These are phyloP conservation scores for Atta texana DNA, from an alignment of 1,140 invertebrate genomes.

Conservation along the genomic window DNA sequence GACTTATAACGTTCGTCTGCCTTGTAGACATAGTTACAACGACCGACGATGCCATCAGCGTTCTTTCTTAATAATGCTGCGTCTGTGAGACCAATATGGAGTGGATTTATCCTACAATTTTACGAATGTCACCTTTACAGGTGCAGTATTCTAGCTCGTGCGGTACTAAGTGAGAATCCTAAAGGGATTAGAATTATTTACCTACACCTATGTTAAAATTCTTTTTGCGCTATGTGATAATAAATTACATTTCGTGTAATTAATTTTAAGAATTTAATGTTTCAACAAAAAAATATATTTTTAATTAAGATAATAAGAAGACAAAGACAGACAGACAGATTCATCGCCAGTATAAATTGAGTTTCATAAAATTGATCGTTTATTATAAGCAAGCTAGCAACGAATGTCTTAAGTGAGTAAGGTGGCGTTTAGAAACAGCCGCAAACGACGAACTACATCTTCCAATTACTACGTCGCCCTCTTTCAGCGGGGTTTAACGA, in stretches of 20 bases:
- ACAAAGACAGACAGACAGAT: background rate
- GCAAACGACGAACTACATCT: slow-evolving; percentile 39
- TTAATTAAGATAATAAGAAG: background rate
- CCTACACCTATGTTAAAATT: background rate
- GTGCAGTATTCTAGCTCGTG: slow-evolving; percentile 15
- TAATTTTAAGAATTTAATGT: background rate
- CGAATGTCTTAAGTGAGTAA: slow-evolving; percentile 21
- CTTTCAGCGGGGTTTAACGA: slow-evolving; percentile 64
- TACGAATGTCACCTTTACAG: slow-evolving; percentile 45
- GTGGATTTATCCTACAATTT: slow-evolving; percentile 34
- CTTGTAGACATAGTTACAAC: slow-evolving; percentile 15
- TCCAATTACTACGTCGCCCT: slow-evolving; percentile 63
- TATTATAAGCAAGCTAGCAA: slow-evolving; percentile 16
- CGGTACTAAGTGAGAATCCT: background rate
- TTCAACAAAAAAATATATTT: background rate
- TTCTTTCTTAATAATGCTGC: background rate
- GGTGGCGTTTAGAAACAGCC: slow-evolving; percentile 50
- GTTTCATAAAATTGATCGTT: slow-evolving; percentile 2
- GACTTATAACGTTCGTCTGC: background rate
- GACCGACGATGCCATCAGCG: slow-evolving; percentile 44
- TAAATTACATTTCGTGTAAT: slow-evolving; percentile 14
- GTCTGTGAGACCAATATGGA: slow-evolving; percentile 33
- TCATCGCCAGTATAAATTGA: background rate
- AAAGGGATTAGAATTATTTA: background rate
- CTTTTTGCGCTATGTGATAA: background rate